These are phyloP conservation scores for Megalops atlanticus DNA, from an alignment of 2,113 vertebrate genomes.

Conservation along the genomic window DNA sequence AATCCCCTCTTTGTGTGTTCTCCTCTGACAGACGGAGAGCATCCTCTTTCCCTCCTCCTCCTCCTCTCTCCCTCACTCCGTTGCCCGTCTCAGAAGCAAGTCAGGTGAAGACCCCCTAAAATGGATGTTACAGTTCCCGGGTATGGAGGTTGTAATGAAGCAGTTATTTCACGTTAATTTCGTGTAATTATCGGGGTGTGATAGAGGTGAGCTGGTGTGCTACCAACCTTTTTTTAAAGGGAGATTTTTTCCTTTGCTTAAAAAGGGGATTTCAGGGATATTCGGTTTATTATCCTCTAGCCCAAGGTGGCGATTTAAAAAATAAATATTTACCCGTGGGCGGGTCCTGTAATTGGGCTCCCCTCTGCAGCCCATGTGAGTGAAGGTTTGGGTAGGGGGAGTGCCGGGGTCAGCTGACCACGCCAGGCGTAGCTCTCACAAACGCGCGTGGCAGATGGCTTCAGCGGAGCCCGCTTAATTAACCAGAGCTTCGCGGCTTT, in stretches of 20 bases:
- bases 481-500: conserved; percentile 11
- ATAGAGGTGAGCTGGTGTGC: conserved; percentile 55
- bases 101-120: conserved; percentile 31
- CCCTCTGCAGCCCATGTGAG: neutral
- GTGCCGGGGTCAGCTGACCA: conserved; percentile 13
- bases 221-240: conserved; percentile 69
- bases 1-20: neutral
- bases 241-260: conserved; percentile 29
- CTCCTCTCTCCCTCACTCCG: neutral
- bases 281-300: conserved; percentile 73
- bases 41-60: neutral
- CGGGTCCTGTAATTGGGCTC: neutral
- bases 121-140: conserved; percentile 72
- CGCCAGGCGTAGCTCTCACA: neutral
- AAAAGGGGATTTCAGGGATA: conserved; percentile 13
- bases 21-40: neutral
- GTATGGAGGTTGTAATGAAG: conserved; percentile 78
- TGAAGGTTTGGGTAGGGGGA: neutral
- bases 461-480: conserved; percentile 16
- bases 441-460: neutral
- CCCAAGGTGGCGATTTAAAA: conserved; percentile 64
- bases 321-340: conserved; percentile 22
- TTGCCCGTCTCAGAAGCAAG: neutral
- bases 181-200: conserved; percentile 70
- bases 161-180: conserved; percentile 76